phyloP scores from a whole-genome alignment of 1,140 invertebrate genomes.

The Drusus annulatus region DNA sequence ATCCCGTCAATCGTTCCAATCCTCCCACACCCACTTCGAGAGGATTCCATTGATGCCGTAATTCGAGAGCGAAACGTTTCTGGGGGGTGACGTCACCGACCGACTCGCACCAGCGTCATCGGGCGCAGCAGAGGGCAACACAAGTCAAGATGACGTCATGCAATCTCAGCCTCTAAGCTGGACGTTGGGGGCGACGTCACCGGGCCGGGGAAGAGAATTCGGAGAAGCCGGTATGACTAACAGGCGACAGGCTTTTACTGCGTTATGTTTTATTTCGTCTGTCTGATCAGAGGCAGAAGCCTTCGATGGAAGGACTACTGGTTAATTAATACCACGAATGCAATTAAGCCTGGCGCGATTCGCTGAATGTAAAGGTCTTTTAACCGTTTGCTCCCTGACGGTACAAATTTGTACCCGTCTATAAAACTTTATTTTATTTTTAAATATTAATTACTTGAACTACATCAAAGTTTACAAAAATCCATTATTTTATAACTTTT shows the following conservation, averaged over 20 bases:
- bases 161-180: background rate
- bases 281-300: background rate
- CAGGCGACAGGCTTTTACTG: background rate
- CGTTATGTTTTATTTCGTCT: too few relatives aligned
- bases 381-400: too few relatives aligned
- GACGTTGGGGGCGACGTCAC: background rate
- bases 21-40: slow-evolving; percentile 17
- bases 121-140: background rate
- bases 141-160: background rate
- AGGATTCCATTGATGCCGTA: background rate
- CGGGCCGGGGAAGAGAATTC: background rate
- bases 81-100: slow-evolving; percentile 14
- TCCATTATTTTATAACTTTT: too few relatives aligned
- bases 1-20: background rate
- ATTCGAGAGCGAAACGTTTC: slow-evolving; percentile 11
- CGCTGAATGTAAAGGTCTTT: too few relatives aligned
- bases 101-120: slow-evolving; percentile 22
- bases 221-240: slow-evolving; percentile 6
- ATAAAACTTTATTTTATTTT: too few relatives aligned
- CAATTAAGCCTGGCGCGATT: too few relatives aligned
- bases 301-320: background rate
- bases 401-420: too few relatives aligned
- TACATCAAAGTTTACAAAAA: too few relatives aligned
- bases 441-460: too few relatives aligned
- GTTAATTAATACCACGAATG: background rate